Evolutionary conservation across 2,888 invertebrate species (phyloP).

Genomic region (Azorinus chamasolen): DNA sequence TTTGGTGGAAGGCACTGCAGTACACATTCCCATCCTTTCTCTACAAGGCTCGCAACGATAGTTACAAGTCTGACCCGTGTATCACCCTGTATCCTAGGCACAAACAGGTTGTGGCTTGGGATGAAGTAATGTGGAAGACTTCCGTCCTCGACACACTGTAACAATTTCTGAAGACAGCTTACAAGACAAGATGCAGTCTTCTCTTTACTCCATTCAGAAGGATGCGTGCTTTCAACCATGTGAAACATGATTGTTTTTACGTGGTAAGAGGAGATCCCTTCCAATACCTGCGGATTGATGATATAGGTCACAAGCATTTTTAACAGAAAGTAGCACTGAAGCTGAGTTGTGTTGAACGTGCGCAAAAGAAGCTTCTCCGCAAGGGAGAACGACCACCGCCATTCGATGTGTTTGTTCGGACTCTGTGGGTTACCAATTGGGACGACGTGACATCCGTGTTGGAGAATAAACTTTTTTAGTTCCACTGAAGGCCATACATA

Average conservation of each 20-base stretch:
- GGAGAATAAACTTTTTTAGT: slow-evolving; percentile 58
- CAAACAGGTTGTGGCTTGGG: slow-evolving; percentile 55
- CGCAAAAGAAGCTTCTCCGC: slow-evolving; percentile 61
- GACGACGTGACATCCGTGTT: slow-evolving; percentile 64
- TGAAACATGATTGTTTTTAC: slow-evolving; percentile 62
- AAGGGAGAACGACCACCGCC: slow-evolving; percentile 62
- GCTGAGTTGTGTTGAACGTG: slow-evolving; percentile 52
- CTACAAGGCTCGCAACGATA: slow-evolving; percentile 38
- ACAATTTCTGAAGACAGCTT: slow-evolving; percentile 51
- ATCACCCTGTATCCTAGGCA: slow-evolving; percentile 53
- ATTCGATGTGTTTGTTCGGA: slow-evolving; percentile 60
- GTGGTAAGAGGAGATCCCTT: slow-evolving; percentile 54
- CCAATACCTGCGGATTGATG: slow-evolving; percentile 56
- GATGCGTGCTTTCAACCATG: slow-evolving; percentile 63
- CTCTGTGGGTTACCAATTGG: slow-evolving; percentile 58
- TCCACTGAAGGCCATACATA: slow-evolving; percentile 62
- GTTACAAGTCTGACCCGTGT: slow-evolving; percentile 41
- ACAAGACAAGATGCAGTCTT: slow-evolving; percentile 50
- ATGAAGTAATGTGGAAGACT: slow-evolving; percentile 61
- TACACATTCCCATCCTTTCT: slow-evolving; percentile 62
- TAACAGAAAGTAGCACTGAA: slow-evolving; percentile 59
- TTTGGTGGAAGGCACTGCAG: slow-evolving; percentile 60
- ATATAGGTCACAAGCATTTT: slow-evolving; percentile 55
- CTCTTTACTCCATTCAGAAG: slow-evolving; percentile 58
- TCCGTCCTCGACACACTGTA: slow-evolving; percentile 58